Percentiles rank a stretch among this genome's conserved stretches.
phyloP scores from a whole-genome alignment of 2,797 vertebrate genomes.

The Sylvilagus floridanus region DNA sequence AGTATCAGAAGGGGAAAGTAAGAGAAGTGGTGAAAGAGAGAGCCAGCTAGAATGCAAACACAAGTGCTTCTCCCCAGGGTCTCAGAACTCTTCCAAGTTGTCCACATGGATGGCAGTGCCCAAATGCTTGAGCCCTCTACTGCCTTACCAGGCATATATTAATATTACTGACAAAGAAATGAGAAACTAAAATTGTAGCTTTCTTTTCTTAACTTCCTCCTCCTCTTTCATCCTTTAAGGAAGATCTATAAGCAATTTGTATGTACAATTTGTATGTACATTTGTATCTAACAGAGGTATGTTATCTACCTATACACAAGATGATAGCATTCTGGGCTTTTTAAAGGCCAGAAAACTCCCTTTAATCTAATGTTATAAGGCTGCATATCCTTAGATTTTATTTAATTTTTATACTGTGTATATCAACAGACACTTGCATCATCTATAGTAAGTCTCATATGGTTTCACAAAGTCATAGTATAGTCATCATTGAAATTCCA shows the following conservation, averaged over 20 bases:
- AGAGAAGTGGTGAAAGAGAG: no score
- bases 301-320: neutral
- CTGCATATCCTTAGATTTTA: neutral
- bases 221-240: neutral
- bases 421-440: neutral
- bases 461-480: neutral
- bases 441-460: neutral
- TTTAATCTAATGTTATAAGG: neutral
- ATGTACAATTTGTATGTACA: no score
- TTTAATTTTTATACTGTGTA: neutral
- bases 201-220: neutral
- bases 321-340: neutral
- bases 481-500: neutral
- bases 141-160: no score
- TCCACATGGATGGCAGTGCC: no score
- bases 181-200: slow-evolving; percentile 36
- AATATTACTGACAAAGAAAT: slow-evolving; percentile 64
- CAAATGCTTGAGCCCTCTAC: no score
- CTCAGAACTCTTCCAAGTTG: no score
- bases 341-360: neutral
- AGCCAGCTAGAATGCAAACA: no score
- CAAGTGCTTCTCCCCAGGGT: no score
- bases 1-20: no score
- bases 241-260: neutral
- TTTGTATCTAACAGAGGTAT: no score